phyloP scores from a whole-genome alignment of 2,888 invertebrate genomes.

The Drosophila trichaetosa region DNA sequence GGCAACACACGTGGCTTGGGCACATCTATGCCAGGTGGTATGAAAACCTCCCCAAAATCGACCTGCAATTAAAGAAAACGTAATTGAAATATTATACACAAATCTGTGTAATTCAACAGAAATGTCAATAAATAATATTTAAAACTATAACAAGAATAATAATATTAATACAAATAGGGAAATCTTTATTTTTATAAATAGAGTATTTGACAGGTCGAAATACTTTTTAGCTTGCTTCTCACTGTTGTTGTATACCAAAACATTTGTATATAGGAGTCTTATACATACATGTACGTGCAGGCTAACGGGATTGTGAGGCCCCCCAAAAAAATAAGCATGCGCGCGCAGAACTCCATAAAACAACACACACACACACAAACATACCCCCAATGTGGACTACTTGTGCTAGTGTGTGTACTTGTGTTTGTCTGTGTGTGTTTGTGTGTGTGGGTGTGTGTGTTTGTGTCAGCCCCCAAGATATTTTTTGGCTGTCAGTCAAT shows the following conservation, averaged over 20 bases:
- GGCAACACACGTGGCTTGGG: constrained; percentile 93
- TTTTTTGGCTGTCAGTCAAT: constrained; percentile 80
- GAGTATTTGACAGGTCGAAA: constrained; percentile 11
- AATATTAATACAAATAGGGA: neutral
- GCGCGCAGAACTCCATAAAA: constrained; percentile 77
- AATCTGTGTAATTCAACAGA: neutral
- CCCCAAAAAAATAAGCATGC: constrained; percentile 65
- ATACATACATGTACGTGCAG: constrained; percentile 32
- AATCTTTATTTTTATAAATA: neutral
- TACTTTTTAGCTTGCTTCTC: neutral
- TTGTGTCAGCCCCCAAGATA: constrained; percentile 73
- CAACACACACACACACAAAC: constrained; percentile 42
- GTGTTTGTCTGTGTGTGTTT: constrained; percentile 24
- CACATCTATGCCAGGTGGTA: constrained; percentile 90
- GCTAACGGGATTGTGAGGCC: constrained; percentile 32
- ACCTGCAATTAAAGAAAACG: constrained; percentile 87
- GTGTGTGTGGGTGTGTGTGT: constrained; percentile 15
- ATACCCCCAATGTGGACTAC: constrained; percentile 49
- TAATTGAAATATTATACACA: neutral
- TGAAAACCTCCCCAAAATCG: constrained; percentile 94
- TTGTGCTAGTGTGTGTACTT: constrained; percentile 6
- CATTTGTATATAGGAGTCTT: constrained; percentile 54
- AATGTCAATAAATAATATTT: neutral
- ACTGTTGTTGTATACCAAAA: constrained; percentile 63
- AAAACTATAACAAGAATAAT: neutral